Evolutionary conservation across 2,888 invertebrate genomes (phyloP).

Genomic region (Auanema freiburgensis): DNA sequence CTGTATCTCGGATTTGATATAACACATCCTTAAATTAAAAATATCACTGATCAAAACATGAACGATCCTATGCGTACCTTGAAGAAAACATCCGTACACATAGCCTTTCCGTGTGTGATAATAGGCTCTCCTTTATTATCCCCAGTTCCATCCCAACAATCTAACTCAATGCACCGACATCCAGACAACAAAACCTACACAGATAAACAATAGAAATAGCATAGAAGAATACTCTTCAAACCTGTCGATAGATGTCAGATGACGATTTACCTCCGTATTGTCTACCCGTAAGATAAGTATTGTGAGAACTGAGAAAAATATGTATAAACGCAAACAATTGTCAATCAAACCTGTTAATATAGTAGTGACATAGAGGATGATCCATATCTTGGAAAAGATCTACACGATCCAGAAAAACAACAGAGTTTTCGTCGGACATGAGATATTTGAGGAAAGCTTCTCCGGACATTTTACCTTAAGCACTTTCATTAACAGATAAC

Average conservation of each 20-base stretch:
- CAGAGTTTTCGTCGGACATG: conserved; percentile 99
- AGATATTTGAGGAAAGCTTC: conserved; percentile 96
- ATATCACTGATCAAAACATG: no score
- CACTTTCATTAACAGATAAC: background rate
- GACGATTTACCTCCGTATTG: conserved; percentile 98
- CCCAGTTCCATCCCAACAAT: conserved; percentile 67
- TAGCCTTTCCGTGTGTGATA: conserved; percentile 98
- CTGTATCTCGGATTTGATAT: conserved; percentile 92
- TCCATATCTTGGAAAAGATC: conserved; percentile 83
- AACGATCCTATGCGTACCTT: conserved; percentile 71
- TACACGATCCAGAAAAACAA: conserved; percentile 91
- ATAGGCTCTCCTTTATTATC: conserved; percentile 83
- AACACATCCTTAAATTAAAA: conserved; percentile 78
- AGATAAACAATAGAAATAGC: background rate
- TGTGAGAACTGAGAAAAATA: conserved; percentile 74
- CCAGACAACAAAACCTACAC: conserved; percentile 88
- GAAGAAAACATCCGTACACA: conserved; percentile 98
- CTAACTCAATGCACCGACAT: conserved; percentile 75
- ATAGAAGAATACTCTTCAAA: conserved; percentile 8
- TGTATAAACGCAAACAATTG: background rate
- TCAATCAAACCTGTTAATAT: conserved; percentile 76
- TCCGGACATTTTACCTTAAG: conserved; percentile 69
- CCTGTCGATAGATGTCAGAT: conserved; percentile 87
- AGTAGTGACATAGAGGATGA: conserved; percentile 94
- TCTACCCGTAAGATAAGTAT: conserved; percentile 87